phyloP scores from a whole-genome alignment of 1,140 invertebrate genomes.

The Neodiprion lecontei region DNA sequence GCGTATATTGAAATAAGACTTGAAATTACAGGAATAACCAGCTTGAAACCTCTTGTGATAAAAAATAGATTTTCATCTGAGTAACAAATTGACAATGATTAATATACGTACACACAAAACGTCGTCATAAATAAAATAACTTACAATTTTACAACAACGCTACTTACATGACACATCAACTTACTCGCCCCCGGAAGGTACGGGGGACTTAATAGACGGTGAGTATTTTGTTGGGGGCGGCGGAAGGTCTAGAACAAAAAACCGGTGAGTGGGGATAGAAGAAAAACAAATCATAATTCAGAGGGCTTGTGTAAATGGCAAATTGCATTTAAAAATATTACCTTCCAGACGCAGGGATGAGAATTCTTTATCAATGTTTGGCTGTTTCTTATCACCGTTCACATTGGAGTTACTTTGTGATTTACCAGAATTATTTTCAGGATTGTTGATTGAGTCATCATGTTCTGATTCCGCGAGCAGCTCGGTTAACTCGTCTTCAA shows the following conservation, averaged over 20 bases:
- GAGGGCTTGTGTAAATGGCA: not conserved
- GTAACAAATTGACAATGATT: conserved; percentile 17
- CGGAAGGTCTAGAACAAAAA: conserved; percentile 12
- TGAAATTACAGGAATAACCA: not conserved
- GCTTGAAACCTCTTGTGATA: not conserved
- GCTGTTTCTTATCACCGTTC: not conserved
- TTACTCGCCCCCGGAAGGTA: not conserved
- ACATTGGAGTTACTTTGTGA: not conserved
- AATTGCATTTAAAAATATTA: not conserved
- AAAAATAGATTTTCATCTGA: conserved; percentile 11
- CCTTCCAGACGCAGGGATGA: conserved; percentile 5
- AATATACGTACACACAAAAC: conserved; percentile 1
- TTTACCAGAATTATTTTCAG: not conserved
- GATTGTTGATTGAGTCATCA: not conserved
- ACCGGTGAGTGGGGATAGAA: not conserved
- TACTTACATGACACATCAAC: conserved; percentile 10
- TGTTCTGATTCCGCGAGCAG: conserved; percentile 27
- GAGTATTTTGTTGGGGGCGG: conserved; percentile 11
- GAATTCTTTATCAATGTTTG: not conserved
- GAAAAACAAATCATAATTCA: not conserved
- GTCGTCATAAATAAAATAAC: conserved; percentile 19
- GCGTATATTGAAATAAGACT: too few relatives aligned
- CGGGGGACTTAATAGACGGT: not conserved
- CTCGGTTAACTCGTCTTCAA: conserved; percentile 55
- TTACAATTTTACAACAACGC: conserved; percentile 27